Percentiles rank a stretch among this genome's conserved stretches.
These are phyloP conservation scores for Lates calcarifer DNA, from an alignment of 2,113 vertebrate species.

Conservation along the genomic window DNA sequence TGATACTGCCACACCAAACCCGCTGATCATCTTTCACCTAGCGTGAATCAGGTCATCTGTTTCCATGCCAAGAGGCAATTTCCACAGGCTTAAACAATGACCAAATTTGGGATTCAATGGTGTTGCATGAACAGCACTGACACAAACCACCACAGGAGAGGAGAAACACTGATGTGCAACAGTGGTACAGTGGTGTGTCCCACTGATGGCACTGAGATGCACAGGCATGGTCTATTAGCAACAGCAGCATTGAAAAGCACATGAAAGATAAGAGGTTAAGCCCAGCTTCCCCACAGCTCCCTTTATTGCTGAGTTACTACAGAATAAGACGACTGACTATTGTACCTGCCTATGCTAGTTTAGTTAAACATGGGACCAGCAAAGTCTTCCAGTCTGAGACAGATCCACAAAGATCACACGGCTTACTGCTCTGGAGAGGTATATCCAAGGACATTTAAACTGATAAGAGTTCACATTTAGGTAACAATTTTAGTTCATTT, in stretches of 20 bases:
- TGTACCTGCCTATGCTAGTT: slow-evolving; percentile 79
- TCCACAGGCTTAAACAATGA: slow-evolving; percentile 70
- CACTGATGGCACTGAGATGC: slow-evolving; percentile 52
- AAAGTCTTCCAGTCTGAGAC: slow-evolving; percentile 73
- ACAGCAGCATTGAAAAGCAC: slow-evolving; percentile 76
- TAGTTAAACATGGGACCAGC: slow-evolving; percentile 78
- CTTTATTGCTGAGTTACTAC: slow-evolving; percentile 86
- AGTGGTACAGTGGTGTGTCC: slow-evolving; percentile 48
- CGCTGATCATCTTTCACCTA: slow-evolving; percentile 77
- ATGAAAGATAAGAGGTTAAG: slow-evolving; percentile 62
- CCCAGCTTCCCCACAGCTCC: slow-evolving; percentile 65
- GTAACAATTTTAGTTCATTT: slow-evolving; percentile 68
- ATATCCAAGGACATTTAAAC: slow-evolving; percentile 84
- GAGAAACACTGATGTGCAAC: slow-evolving; percentile 43
- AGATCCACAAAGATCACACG: slow-evolving; percentile 73
- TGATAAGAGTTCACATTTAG: slow-evolving; percentile 81
- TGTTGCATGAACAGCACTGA: slow-evolving; percentile 57
- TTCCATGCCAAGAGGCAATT: slow-evolving; percentile 73
- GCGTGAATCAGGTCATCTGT: slow-evolving; percentile 70
- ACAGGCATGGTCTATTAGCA: slow-evolving; percentile 63
- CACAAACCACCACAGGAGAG: slow-evolving; percentile 54
- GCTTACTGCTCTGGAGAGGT: slow-evolving; percentile 83
- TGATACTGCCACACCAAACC: slow-evolving; percentile 67
- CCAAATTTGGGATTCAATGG: slow-evolving; percentile 70
- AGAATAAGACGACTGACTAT: slow-evolving; percentile 78